phyloP scores from a whole-genome alignment of 1,140 invertebrate species.

The Drosophila yakuba region DNA sequence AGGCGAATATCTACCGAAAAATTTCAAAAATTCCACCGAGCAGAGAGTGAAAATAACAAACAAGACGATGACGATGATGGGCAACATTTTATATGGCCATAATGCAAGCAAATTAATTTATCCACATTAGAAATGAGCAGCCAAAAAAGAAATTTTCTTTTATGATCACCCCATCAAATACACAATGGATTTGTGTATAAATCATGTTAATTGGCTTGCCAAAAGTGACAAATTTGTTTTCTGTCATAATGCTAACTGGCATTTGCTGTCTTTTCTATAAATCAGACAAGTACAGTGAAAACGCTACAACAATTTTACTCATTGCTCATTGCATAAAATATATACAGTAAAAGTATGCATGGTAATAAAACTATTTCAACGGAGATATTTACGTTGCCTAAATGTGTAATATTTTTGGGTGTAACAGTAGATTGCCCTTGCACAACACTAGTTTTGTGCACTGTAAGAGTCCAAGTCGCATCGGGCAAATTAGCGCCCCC shows the following conservation, averaged over 20 bases:
- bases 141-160: too few species aligned
- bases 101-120: slow-evolving; percentile 17
- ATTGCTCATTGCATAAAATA: background rate
- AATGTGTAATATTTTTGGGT: background rate
- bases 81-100: slow-evolving; percentile 11
- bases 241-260: slow-evolving; percentile 1
- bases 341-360: too few species aligned
- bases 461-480: slow-evolving; percentile 27
- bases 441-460: slow-evolving; percentile 29
- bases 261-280: background rate
- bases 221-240: slow-evolving; percentile 26
- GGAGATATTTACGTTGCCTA: background rate
- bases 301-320: background rate
- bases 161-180: background rate
- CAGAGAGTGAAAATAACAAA: slow-evolving; percentile 27
- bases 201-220: slow-evolving; percentile 40
- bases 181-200: slow-evolving; percentile 14
- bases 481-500: slow-evolving; percentile 77
- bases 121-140: slow-evolving; percentile 6
- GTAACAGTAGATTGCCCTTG: slow-evolving; percentile 14
- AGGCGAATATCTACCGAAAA: slow-evolving; percentile 51
- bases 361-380: background rate
- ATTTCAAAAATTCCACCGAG: slow-evolving; percentile 25
- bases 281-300: slow-evolving; percentile 5
- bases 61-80: background rate